Evolutionary conservation across 1,140 invertebrate species (phyloP).

Genomic region (Octopus sinensis): DNA sequence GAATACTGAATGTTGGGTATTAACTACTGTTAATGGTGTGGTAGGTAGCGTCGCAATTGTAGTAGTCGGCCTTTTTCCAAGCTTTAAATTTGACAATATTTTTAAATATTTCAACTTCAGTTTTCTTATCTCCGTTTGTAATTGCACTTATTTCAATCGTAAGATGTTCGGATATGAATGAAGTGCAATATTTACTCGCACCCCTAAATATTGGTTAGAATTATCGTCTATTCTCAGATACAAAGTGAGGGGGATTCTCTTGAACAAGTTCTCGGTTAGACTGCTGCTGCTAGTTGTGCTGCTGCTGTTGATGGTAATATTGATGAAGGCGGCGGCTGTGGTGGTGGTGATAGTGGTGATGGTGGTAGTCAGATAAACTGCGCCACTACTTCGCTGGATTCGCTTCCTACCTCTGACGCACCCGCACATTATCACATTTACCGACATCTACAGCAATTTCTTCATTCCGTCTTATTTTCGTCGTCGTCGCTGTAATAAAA

Average conservation of each 20-base stretch:
- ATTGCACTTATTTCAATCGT: background rate
- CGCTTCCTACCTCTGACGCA: too few species aligned
- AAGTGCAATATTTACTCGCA: background rate
- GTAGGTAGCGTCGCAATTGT: constrained; percentile 1
- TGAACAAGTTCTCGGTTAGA: background rate
- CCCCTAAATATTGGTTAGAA: background rate
- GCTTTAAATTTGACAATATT: constrained; percentile 1
- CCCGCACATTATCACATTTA: too few species aligned
- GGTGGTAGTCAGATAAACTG: too few species aligned
- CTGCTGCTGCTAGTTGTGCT: too few species aligned
- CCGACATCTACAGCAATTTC: too few species aligned
- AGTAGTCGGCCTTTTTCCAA: background rate
- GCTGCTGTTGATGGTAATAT: too few species aligned
- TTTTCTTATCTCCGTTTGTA: constrained; percentile 1
- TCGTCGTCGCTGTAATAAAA: too few species aligned
- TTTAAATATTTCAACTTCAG: background rate
- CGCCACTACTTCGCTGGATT: too few species aligned
- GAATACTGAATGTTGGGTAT: constrained; percentile 29
- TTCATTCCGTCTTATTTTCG: too few species aligned
- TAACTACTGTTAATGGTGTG: constrained; percentile 13
- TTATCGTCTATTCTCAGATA: background rate
- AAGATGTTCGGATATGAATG: background rate
- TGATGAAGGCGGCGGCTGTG: too few species aligned
- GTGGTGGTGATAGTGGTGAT: too few species aligned
- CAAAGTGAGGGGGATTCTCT: background rate